Conservation (phyloP, 53 echinoderm and acorn worm genomes). For the Holothuria scabra region DNA sequence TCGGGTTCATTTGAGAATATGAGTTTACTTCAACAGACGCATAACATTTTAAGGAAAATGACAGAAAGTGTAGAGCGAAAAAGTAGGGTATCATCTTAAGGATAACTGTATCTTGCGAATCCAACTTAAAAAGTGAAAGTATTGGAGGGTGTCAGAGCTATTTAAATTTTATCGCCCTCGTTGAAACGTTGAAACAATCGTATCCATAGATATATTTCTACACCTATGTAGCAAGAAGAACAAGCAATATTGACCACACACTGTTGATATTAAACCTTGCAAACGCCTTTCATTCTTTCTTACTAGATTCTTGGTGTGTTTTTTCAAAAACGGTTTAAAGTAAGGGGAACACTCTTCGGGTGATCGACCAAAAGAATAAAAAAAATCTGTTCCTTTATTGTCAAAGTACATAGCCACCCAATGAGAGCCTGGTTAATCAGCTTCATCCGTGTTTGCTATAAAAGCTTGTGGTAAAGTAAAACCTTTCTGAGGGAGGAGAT, state of each 20-base stretch:
- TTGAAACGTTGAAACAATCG: neutral
- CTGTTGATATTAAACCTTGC: conserved; percentile 63
- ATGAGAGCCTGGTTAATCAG: too few relatives aligned
- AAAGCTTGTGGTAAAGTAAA: too few relatives aligned
- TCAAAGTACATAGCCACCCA: too few relatives aligned
- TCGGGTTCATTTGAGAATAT: too few relatives aligned
- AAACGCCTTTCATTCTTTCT: conserved; percentile 30
- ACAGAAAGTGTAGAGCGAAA: neutral
- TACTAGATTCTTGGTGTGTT: neutral
- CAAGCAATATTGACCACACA: conserved; percentile 68
- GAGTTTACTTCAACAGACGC: too few relatives aligned
- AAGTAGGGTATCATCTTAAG: too few relatives aligned
- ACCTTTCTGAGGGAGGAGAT: neutral
- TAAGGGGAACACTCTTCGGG: neutral
- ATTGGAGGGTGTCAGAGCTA: too few relatives aligned
- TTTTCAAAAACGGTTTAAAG: conserved; percentile 2
- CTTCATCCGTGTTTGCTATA: too few relatives aligned
- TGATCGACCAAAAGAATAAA: conserved; percentile 69
- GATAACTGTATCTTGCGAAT: too few relatives aligned
- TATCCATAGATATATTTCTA: conserved; percentile 38
- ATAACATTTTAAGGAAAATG: too few relatives aligned
- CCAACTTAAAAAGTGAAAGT: too few relatives aligned
- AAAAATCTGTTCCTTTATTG: conserved; percentile 58
- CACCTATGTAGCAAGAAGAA: conserved; percentile 64
- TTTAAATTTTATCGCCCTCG: neutral